Evolutionary conservation across 2,797 vertebrate genomes (phyloP), one percentile per base, ranked within the genome.

Genomic region (Brotula barbata): DNA sequence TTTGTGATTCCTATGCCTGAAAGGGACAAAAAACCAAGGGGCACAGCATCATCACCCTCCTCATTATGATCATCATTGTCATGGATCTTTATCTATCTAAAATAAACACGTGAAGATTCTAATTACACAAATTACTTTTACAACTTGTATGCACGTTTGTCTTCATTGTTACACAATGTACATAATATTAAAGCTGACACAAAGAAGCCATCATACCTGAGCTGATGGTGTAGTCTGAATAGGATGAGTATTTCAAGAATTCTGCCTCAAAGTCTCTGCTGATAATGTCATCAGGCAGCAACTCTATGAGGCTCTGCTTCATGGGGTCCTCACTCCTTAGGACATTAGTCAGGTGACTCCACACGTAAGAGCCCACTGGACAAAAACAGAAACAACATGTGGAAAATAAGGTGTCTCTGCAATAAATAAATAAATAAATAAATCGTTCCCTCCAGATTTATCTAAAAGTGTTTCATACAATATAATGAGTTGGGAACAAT

Each of bases 321-420:
- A 92, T 34, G 1, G 94, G 95, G 73, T 97, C 94, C 8, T 92
- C 90, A 0, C 92, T 95, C 80, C 92, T 91, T 71, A 94, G 78
- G 31, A 96, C 71, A 64, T 92, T 92, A 45, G 91, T 90, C 25
- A 96, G 87, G 58, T 96, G 94, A 78, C 92, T 94, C 94, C 94
- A 94, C 39, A 97, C 93, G 69, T 91, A 96, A 15, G 94, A 92
- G n/a, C 94, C 94, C 85, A 96, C 95, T 97, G 44, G 9, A 66
- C 40, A 64, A 28, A 34, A 1, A 73, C 43, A 47, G 12, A 3
- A 12, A 33, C 8, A 53, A n/a, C n/a, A n/a, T n/a, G n/a, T n/a
- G n/a, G n/a, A n/a, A n/a, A n/a, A n/a, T n/a, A n/a, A n/a, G n/a
- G n/a, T n/a, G n/a, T n/a, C n/a, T n/a, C n/a, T n/a, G n/a, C n/a